Evolutionary conservation across 2,113 vertebrate species (phyloP).

Genomic region (Acanthochromis polyacanthus): DNA sequence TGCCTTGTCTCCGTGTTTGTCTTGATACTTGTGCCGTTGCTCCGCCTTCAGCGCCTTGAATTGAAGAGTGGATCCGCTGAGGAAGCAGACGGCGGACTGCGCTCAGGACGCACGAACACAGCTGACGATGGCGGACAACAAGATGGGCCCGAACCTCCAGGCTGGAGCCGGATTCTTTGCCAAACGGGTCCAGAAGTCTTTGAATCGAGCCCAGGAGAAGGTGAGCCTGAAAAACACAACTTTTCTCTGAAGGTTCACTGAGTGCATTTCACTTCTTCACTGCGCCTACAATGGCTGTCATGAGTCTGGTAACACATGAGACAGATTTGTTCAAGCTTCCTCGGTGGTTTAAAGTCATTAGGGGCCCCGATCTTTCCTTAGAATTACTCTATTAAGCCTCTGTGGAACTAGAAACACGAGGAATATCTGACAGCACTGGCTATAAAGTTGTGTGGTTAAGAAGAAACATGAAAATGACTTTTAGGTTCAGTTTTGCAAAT

Average conservation of each 20-base stretch:
- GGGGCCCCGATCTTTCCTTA: not conserved
- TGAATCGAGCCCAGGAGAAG: slow-evolving; percentile 96
- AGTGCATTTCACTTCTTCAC: not conserved
- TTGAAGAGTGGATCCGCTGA: not conserved
- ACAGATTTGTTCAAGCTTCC: too few relatives aligned
- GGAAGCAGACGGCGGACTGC: slow-evolving; percentile 49
- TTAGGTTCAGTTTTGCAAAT: not conserved
- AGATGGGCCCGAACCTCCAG: slow-evolving; percentile 83
- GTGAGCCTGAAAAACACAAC: slow-evolving; percentile 69
- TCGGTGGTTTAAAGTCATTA: too few relatives aligned
- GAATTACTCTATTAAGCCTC: not conserved
- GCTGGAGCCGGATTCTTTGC: slow-evolving; percentile 91
- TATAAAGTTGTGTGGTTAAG: not conserved
- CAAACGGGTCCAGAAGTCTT: slow-evolving; percentile 92
- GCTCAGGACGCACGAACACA: not conserved
- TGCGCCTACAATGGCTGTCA: not conserved
- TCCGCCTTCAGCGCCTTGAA: slow-evolving; percentile 64
- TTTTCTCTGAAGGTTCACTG: not conserved
- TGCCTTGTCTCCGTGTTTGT: not conserved
- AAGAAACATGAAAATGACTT: too few relatives aligned
- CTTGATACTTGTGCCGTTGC: slow-evolving; percentile 43
- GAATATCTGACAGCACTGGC: not conserved
- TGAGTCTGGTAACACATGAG: not conserved
- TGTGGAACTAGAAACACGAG: too few relatives aligned
- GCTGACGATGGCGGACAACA: slow-evolving; percentile 91